A percentile compares a stretch with the other conserved stretches of the same genome.
These are phyloP conservation scores for Lates calcarifer DNA, from an alignment of 2,113 vertebrate species.

Conservation along the genomic window DNA sequence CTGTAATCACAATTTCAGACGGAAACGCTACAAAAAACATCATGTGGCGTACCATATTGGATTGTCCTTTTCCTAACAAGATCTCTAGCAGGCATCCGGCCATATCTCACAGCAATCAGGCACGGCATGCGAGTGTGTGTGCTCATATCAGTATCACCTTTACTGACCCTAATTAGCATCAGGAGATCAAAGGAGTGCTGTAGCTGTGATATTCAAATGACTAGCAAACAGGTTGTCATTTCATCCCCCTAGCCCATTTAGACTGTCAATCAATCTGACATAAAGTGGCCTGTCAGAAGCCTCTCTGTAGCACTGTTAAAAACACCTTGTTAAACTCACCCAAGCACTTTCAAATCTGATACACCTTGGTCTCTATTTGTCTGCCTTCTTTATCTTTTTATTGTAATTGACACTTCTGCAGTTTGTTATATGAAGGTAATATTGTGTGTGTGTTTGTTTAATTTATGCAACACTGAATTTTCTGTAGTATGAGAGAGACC, in stretches of 20 bases:
- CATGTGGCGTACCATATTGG: constrained; percentile 34
- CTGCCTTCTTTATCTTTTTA: background rate
- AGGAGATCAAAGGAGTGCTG: constrained; percentile 76
- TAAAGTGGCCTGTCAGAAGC: constrained; percentile 2
- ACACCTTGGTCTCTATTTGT: background rate
- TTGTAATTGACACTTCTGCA: background rate
- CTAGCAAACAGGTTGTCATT: constrained; percentile 58
- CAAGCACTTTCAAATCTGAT: background rate
- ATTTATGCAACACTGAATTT: background rate
- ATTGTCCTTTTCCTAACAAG: constrained; percentile 58
- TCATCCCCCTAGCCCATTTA: constrained; percentile 39
- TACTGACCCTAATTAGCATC: constrained; percentile 75
- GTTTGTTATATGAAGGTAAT: background rate
- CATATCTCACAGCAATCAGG: constrained; percentile 39
- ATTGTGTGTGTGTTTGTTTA: constrained; percentile 2
- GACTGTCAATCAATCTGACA: constrained; percentile 19
- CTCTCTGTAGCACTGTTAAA: background rate
- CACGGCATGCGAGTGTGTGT: constrained; percentile 14
- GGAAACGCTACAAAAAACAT: constrained; percentile 17
- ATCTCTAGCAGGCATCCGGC: constrained; percentile 41
- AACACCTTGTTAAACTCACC: background rate
- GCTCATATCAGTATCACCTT: constrained; percentile 33
- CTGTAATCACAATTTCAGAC: constrained; percentile 28
- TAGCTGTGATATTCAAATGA: constrained; percentile 82
- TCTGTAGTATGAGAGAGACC: background rate